phyloP scores from a whole-genome alignment of 2,797 vertebrate genomes.

The Cyclura pinguis region DNA sequence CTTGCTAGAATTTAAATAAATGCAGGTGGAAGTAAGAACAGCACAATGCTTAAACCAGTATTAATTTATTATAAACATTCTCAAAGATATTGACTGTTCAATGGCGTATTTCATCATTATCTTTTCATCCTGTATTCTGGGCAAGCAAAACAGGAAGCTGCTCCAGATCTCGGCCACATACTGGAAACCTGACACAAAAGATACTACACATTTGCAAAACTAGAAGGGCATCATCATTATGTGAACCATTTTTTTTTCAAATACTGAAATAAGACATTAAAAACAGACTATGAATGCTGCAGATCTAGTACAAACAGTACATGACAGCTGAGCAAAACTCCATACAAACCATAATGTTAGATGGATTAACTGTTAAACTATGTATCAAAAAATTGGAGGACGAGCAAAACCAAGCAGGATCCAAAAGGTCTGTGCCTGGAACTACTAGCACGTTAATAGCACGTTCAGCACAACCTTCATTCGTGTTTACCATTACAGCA shows the following conservation, averaged over 20 bases:
- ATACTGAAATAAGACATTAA: conserved; percentile 23
- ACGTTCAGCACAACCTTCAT: not conserved
- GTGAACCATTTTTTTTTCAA: conserved; percentile 61
- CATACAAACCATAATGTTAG: not conserved
- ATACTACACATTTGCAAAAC: not conserved
- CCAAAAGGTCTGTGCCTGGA: not conserved
- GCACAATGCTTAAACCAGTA: conserved; percentile 31
- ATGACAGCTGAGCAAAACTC: not conserved
- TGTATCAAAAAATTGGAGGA: not conserved
- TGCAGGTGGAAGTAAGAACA: conserved; percentile 64
- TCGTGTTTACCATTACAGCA: conserved; percentile 1
- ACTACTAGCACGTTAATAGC: not conserved
- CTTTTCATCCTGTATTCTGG: conserved; percentile 60
- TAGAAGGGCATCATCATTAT: conserved; percentile 34
- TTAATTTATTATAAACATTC: conserved; percentile 43
- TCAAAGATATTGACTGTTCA: conserved; percentile 22
- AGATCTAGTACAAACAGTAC: conserved; percentile 49
- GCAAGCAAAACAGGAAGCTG: conserved; percentile 38
- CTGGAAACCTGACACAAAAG: conserved; percentile 38
- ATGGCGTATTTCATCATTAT: conserved; percentile 56
- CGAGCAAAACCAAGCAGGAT: conserved; percentile 2
- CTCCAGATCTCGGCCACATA: conserved; percentile 18
- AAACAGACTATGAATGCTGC: conserved; percentile 48
- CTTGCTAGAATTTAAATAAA: conserved; percentile 49
- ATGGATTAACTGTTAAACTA: not conserved